phyloP scores from a whole-genome alignment of 2,797 vertebrate species.

The Phylloscopus collybita region DNA sequence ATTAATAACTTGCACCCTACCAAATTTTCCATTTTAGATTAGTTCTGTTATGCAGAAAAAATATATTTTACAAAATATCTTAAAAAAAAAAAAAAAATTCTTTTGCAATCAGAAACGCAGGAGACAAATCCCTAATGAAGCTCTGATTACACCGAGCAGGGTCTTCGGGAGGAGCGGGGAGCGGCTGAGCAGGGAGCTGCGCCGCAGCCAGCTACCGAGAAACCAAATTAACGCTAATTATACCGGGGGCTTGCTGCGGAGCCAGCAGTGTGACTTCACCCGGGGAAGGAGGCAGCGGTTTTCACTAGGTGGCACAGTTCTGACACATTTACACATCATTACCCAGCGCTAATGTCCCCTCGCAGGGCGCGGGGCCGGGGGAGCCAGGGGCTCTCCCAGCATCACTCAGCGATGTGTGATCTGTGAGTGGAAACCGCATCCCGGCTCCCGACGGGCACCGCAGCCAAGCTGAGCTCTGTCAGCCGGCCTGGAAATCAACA shows the following conservation, averaged over 20 bases:
- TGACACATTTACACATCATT: conserved; percentile 83
- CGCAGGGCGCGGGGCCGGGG: conserved; percentile 49
- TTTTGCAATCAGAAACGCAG: not conserved
- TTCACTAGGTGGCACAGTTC: conserved; percentile 84
- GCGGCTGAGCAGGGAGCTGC: conserved; percentile 2
- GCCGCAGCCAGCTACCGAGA: conserved; percentile 53
- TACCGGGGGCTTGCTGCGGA: conserved; percentile 71
- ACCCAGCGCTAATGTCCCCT: conserved; percentile 75
- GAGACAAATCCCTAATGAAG: not conserved
- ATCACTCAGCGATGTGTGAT: conserved; percentile 60
- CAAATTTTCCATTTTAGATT: not conserved
- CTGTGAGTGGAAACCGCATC: conserved; percentile 53
- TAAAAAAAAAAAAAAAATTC: too few relatives aligned
- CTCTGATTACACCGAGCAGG: not conserved
- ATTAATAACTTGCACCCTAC: not conserved
- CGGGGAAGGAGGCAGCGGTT: conserved; percentile 66
- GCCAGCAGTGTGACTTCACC: conserved; percentile 73
- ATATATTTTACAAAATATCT: not conserved
- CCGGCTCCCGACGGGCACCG: conserved; percentile 27
- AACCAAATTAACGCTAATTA: conserved; percentile 82
- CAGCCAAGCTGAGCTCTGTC: conserved; percentile 60
- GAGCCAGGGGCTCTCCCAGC: conserved; percentile 27
- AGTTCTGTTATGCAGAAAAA: not conserved
- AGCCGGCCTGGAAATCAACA: conserved; percentile 62
- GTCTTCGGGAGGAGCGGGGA: conserved; percentile 13